Evolutionary conservation across 1,140 invertebrate genomes (phyloP).

Genomic region (Achroia grisella): DNA sequence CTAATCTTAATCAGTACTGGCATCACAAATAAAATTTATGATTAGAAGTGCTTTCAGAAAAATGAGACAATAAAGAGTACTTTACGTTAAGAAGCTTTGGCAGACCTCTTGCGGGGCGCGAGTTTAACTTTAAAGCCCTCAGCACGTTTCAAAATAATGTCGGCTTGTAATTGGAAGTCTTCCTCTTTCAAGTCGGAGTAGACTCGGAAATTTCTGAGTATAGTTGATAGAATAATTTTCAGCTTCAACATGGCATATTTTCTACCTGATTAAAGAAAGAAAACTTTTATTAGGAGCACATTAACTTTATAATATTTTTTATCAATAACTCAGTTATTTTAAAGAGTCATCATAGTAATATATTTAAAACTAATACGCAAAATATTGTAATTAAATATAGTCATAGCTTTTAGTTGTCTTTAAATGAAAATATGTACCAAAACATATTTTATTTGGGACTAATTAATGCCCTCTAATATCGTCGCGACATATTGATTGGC

Average conservation of each 20-base stretch:
- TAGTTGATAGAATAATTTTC: slow-evolving; percentile 90
- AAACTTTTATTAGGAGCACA: slow-evolving; percentile 2
- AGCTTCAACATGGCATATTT: slow-evolving; percentile 93
- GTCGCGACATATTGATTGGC: too few relatives aligned
- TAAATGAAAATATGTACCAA: too few relatives aligned
- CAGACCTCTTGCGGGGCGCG: slow-evolving; percentile 75
- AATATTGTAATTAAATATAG: background rate
- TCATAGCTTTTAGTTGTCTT: too few relatives aligned
- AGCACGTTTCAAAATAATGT: slow-evolving; percentile 88
- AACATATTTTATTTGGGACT: too few relatives aligned
- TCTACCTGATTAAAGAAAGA: slow-evolving; percentile 75
- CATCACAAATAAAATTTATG: slow-evolving; percentile 24
- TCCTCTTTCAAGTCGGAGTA: slow-evolving; percentile 80
- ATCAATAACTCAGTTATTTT: too few relatives aligned
- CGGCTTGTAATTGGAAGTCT: slow-evolving; percentile 86
- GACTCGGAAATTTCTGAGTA: slow-evolving; percentile 88
- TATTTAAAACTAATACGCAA: background rate
- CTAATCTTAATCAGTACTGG: slow-evolving; percentile 45
- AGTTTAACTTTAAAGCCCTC: slow-evolving; percentile 85
- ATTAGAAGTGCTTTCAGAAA: too few relatives aligned
- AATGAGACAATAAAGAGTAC: background rate
- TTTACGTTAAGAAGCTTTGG: slow-evolving; percentile 39
- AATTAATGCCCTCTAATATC: too few relatives aligned
- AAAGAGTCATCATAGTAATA: background rate
- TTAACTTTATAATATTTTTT: too few relatives aligned